Conservation (phyloP, 92 coral and sea anemone species). For the Palythoa grandiflora region DNA sequence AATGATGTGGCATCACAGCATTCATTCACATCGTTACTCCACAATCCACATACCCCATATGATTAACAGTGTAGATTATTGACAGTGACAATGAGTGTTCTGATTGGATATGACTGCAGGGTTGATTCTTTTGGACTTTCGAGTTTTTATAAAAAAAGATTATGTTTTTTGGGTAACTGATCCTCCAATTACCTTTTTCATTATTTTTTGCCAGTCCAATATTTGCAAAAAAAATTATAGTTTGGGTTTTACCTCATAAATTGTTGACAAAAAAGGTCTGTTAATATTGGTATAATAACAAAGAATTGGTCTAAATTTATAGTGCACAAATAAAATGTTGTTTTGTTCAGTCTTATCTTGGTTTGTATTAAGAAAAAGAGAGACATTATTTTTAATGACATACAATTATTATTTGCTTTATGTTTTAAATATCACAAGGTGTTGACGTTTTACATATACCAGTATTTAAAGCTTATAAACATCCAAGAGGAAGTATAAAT, state of each 20-base stretch:
- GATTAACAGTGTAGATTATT: conserved; percentile 13
- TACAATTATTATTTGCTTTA: conserved; percentile 20
- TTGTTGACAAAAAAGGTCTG: conserved; percentile 18
- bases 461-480: conserved; percentile 1
- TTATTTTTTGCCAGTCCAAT: conserved; percentile 17
- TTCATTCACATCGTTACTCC: conserved; percentile 9
- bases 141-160: conserved; percentile 18
- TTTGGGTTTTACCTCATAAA: conserved; percentile 13
- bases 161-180: conserved; percentile 16
- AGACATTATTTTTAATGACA: conserved; percentile 18
- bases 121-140: conserved; percentile 15
- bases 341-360: conserved; percentile 25
- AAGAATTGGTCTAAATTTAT: too few species aligned
- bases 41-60: conserved; percentile 26
- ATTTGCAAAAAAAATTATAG: background rate
- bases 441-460: background rate
- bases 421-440: conserved; percentile 21
- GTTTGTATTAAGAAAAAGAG: conserved; percentile 11
- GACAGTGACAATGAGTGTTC: conserved; percentile 9
- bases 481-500: conserved; percentile 3
- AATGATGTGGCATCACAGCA: conserved; percentile 32
- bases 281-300: conserved; percentile 18
- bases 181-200: conserved; percentile 16
- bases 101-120: conserved; percentile 15
- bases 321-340: conserved; percentile 24